A percentile compares a stretch with the other conserved stretches of the same genome.
Evolutionary conservation across 2,113 vertebrate genomes (phyloP).

Genomic region (Dasypus novemcinctus): DNA sequence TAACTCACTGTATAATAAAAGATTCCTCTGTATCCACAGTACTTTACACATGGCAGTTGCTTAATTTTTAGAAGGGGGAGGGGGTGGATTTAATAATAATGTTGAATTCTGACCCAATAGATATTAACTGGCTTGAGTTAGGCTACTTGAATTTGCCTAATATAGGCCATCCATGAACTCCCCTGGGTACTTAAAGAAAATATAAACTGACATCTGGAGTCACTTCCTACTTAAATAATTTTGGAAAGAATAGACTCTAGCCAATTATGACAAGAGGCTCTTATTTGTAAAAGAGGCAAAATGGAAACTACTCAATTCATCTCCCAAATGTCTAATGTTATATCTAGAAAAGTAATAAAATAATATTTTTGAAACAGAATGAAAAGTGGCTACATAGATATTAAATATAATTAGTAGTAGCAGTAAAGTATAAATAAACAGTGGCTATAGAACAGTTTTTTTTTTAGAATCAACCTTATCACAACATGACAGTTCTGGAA

Average conservation of each 20-base stretch:
- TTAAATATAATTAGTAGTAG: neutral
- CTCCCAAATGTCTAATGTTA: neutral
- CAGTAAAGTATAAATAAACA: slow-evolving; percentile 24
- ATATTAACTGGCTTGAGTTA: slow-evolving; percentile 36
- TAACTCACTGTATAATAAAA: neutral
- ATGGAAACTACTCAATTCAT: neutral
- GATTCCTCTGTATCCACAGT: neutral
- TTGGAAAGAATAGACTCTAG: slow-evolving; percentile 23
- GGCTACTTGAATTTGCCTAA: slow-evolving; percentile 31
- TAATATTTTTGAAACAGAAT: neutral
- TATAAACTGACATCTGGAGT: slow-evolving; percentile 35
- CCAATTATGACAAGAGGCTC: slow-evolving; percentile 2
- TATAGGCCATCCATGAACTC: neutral
- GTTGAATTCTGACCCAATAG: slow-evolving; percentile 36
- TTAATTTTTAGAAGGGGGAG: neutral
- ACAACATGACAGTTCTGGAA: neutral
- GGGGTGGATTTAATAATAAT: neutral
- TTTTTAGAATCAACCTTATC: neutral
- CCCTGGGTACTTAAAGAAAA: slow-evolving; percentile 8
- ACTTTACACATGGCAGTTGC: neutral
- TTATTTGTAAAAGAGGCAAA: slow-evolving; percentile 14
- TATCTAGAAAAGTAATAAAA: slow-evolving; percentile 21
- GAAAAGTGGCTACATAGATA: neutral
- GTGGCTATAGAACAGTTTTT: neutral
- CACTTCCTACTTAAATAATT: slow-evolving; percentile 52